A percentile compares a stretch with the other conserved stretches of the same genome.
phyloP scores from a whole-genome alignment of 2,888 invertebrate species.

The Saturnia pavonia region DNA sequence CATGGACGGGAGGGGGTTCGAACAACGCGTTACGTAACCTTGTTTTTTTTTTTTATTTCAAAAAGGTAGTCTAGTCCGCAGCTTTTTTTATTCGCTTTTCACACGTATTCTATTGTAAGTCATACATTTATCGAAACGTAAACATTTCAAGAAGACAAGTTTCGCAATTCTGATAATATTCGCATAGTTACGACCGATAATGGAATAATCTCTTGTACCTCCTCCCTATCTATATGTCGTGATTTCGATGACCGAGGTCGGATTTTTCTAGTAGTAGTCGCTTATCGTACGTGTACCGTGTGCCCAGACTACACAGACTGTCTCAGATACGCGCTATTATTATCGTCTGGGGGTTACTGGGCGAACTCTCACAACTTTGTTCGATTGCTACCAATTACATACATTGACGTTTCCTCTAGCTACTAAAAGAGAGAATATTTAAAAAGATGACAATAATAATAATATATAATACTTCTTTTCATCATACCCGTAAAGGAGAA shows the following conservation, averaged over 20 bases:
- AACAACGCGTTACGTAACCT: too few relatives aligned
- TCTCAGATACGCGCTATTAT: background rate
- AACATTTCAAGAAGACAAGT: background rate
- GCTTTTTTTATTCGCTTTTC: background rate
- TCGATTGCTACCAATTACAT: background rate
- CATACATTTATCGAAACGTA: background rate
- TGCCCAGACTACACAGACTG: background rate
- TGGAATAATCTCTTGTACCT: background rate
- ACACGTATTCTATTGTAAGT: conserved; percentile 1
- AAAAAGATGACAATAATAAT: background rate
- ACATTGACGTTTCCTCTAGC: background rate
- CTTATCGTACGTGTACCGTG: conserved; percentile 5
- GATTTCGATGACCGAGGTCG: conserved; percentile 8
- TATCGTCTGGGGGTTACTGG: background rate
- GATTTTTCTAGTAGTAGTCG: background rate
- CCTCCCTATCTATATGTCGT: background rate
- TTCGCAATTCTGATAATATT: conserved; percentile 10
- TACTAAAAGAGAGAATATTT: background rate
- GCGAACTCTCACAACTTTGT: background rate
- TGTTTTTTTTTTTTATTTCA: too few relatives aligned
- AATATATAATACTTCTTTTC: too few relatives aligned
- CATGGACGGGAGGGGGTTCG: too few relatives aligned
- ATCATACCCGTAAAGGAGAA: too few relatives aligned
- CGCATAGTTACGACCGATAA: conserved; percentile 10
- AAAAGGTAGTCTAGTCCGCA: background rate